Evolutionary conservation across 2,888 invertebrate species (phyloP).

Genomic region (Andrena marginata): DNA sequence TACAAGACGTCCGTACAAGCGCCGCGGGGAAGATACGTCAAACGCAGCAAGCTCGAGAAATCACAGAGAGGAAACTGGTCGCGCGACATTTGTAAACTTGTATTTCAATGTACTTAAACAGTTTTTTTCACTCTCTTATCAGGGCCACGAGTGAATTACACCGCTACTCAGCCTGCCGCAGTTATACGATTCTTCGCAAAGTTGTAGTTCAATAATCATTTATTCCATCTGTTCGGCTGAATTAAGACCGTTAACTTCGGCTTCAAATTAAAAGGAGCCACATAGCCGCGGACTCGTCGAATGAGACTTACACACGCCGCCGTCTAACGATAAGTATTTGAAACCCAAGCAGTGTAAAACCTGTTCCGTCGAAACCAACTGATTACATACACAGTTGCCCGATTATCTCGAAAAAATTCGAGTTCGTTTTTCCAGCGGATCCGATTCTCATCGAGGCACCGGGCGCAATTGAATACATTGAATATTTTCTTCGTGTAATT

Average conservation of each 20-base stretch:
- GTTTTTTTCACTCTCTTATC: slow-evolving; percentile 30
- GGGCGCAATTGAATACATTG: too few relatives aligned
- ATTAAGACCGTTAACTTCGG: neutral
- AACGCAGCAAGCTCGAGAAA: slow-evolving; percentile 18
- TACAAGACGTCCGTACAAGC: slow-evolving; percentile 10
- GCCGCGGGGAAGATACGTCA: slow-evolving; percentile 9
- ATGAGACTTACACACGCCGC: neutral
- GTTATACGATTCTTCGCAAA: neutral
- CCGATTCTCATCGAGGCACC: too few relatives aligned
- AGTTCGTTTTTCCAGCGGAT: neutral
- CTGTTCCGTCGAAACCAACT: neutral
- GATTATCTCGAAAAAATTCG: neutral
- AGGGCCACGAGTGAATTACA: slow-evolving; percentile 21
- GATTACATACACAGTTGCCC: neutral
- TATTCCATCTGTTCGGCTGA: neutral
- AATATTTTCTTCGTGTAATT: too few relatives aligned
- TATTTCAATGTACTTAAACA: slow-evolving; percentile 18
- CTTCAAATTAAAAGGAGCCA: neutral
- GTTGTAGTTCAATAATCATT: neutral
- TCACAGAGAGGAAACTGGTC: slow-evolving; percentile 39
- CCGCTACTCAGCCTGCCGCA: slow-evolving; percentile 9
- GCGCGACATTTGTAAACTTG: slow-evolving; percentile 26
- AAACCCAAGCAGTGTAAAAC: neutral
- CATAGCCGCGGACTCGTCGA: neutral
- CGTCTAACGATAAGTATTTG: neutral